Evolutionary conservation across 2,888 invertebrate species (phyloP).

Genomic region (Drosophila koepferae): DNA sequence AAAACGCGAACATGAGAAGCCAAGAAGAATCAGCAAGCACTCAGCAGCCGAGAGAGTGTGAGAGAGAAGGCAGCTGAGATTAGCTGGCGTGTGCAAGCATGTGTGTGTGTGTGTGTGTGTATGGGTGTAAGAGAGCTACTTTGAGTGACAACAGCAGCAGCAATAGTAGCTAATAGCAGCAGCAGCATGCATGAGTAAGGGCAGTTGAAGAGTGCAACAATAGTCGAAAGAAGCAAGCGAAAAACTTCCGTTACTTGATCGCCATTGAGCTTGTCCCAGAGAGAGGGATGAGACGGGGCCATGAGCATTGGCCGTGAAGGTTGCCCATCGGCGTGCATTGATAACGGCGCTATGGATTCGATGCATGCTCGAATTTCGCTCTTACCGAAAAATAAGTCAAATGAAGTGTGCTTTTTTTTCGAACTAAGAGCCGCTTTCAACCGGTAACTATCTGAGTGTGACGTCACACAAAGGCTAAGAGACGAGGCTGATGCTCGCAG

Average conservation of each 20-base stretch:
- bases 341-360: slow-evolving; percentile 1
- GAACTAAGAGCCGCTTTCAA: slow-evolving; percentile 24
- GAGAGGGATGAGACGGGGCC: background rate
- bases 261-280: slow-evolving; percentile 1
- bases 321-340: slow-evolving; percentile 14
- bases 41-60: slow-evolving; percentile 10
- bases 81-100: background rate
- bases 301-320: slow-evolving; percentile 3
- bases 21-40: slow-evolving; percentile 27
- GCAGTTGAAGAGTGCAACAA: background rate
- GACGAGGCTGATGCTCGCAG: background rate
- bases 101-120: slow-evolving; percentile 3
- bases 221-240: slow-evolving; percentile 19
- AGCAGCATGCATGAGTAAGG: slow-evolving; percentile 4
- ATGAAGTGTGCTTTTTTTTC: slow-evolving; percentile 2
- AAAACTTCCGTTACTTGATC: slow-evolving; percentile 48
- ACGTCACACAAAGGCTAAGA: slow-evolving; percentile 4
- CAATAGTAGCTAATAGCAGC: slow-evolving; percentile 3
- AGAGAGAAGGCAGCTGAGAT: slow-evolving; percentile 9
- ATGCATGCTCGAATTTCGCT: slow-evolving; percentile 6
- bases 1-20: slow-evolving; percentile 50
- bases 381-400: slow-evolving; percentile 11
- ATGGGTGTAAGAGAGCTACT: background rate
- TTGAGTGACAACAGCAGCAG: background rate
- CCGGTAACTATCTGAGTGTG: slow-evolving; percentile 15